These are phyloP conservation scores for Peromyscus aztecus DNA, from an alignment of 2,797 vertebrate species.

Conservation along the genomic window DNA sequence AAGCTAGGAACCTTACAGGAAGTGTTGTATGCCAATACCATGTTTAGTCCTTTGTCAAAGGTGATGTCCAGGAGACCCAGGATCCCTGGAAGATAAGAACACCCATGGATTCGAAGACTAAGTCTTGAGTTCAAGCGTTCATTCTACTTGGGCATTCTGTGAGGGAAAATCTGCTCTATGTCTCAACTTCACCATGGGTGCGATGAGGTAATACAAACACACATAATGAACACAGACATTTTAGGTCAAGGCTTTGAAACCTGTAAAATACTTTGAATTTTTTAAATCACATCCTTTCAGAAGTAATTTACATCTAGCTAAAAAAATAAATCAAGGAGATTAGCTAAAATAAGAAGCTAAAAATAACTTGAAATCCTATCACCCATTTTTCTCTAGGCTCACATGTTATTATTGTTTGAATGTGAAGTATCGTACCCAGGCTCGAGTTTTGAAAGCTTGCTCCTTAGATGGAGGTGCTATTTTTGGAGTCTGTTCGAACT, in stretches of 20 bases:
- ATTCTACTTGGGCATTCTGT: neutral
- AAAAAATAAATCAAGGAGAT: neutral
- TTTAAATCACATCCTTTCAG: conserved; percentile 21
- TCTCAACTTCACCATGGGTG: neutral
- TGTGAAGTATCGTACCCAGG: neutral
- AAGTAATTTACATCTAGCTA: conserved; percentile 20
- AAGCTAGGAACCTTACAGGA: neutral
- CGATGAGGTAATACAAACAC: neutral
- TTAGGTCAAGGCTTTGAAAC: neutral
- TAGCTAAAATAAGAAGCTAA: conserved; percentile 61
- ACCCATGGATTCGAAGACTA: no score
- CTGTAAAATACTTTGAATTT: neutral
- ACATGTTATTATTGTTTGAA: neutral
- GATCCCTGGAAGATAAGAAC: neutral
- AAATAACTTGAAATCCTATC: conserved; percentile 25
- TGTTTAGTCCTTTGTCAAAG: neutral
- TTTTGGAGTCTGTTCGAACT: neutral
- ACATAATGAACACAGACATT: neutral
- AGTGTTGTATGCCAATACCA: neutral
- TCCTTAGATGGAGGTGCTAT: neutral
- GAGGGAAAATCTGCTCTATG: neutral
- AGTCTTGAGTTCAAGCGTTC: neutral
- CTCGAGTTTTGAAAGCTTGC: neutral
- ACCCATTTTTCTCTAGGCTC: neutral
- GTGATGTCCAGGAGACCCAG: neutral